Conservation (phyloP, 2,888 invertebrate genomes). For the Latheticus oryzae region DNA sequence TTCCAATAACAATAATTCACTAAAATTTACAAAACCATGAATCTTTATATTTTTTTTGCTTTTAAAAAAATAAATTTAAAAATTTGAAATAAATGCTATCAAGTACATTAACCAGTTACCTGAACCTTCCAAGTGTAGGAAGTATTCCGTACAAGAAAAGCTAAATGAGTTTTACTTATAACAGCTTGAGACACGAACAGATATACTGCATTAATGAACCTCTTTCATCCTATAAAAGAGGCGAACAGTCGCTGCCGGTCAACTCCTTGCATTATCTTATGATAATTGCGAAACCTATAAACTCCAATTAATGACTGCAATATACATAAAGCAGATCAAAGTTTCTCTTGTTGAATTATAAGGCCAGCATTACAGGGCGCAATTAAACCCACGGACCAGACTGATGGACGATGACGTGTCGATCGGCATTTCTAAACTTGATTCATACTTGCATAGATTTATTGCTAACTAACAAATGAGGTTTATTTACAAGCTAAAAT, state of each 20-base stretch:
- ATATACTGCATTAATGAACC: slow-evolving; percentile 52
- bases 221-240: slow-evolving; percentile 35
- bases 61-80: too few species aligned
- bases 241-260: slow-evolving; percentile 57
- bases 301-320: slow-evolving; percentile 66
- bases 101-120: slow-evolving; percentile 32
- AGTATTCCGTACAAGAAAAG: slow-evolving; percentile 56
- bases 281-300: slow-evolving; percentile 66
- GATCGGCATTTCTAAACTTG: slow-evolving; percentile 38
- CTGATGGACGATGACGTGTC: slow-evolving; percentile 63
- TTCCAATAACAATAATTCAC: too few species aligned
- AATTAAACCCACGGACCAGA: slow-evolving; percentile 66
- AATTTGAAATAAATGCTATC: too few species aligned
- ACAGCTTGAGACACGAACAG: slow-evolving; percentile 45
- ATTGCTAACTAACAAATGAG: slow-evolving; percentile 36
- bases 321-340: slow-evolving; percentile 66
- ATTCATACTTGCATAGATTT: slow-evolving; percentile 36
- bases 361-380: slow-evolving; percentile 62
- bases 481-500: too few species aligned
- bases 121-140: slow-evolving; percentile 54
- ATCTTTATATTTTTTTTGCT: too few species aligned
- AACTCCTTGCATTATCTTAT: slow-evolving; percentile 65
- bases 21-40: too few species aligned
- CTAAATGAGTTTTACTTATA: slow-evolving; percentile 54
- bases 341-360: slow-evolving; percentile 64